phyloP scores from a whole-genome alignment of 2,113 vertebrate species.

The Miniopterus natalensis region DNA sequence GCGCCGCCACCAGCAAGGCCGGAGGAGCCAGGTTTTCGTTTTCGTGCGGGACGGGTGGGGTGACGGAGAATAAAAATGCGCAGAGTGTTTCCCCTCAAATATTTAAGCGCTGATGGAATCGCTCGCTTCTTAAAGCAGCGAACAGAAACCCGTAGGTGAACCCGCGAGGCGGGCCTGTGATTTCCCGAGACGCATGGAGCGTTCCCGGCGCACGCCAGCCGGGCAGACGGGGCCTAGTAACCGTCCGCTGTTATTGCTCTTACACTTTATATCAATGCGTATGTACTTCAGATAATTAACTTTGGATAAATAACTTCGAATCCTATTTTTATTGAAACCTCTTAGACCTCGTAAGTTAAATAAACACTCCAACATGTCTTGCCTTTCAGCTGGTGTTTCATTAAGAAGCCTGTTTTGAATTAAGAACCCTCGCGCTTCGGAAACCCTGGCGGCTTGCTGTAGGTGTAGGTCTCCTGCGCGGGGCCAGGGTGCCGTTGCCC shows the following conservation, averaged over 20 bases:
- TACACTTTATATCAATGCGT: neutral
- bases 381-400: slow-evolving; percentile 35
- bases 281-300: neutral
- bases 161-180: neutral
- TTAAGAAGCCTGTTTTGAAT: slow-evolving; percentile 35
- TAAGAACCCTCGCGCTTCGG: neutral
- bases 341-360: slow-evolving; percentile 6
- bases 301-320: slow-evolving; percentile 25
- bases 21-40: neutral
- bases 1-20: neutral
- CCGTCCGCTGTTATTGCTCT: neutral
- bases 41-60: neutral
- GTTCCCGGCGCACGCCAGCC: neutral
- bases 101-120: slow-evolving; percentile 1
- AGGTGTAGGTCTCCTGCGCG: neutral
- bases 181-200: neutral
- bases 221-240: neutral
- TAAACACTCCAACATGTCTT: neutral
- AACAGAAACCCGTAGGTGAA: neutral
- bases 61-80: neutral
- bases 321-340: neutral
- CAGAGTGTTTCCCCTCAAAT: neutral
- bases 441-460: neutral
- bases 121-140: neutral
- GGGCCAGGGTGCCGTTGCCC: neutral